Evolutionary conservation across 92 coral and sea anemone genomes (phyloP).

Genomic region (Paragorgia papillata): DNA sequence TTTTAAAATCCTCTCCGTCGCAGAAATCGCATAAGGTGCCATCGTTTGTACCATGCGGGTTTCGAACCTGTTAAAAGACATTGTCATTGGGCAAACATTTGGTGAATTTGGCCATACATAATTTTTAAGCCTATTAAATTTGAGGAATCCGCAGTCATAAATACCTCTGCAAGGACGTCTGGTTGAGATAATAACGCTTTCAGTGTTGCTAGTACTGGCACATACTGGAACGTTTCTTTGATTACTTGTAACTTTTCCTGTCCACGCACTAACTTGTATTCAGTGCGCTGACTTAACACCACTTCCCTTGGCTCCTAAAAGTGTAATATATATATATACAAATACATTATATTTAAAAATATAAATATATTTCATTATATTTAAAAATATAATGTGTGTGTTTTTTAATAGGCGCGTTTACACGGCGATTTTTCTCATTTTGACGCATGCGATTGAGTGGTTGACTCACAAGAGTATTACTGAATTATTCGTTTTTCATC

Average conservation of each 20-base stretch:
- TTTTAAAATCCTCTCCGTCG: slow-evolving; percentile 59
- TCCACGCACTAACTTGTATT: slow-evolving; percentile 45
- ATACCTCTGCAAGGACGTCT: background rate
- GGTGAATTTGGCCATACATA: background rate
- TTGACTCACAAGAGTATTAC: too few relatives aligned
- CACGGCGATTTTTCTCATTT: too few relatives aligned
- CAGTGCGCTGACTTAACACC: slow-evolving; percentile 57
- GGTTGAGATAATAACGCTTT: background rate
- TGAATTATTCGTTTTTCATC: too few relatives aligned
- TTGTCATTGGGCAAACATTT: background rate
- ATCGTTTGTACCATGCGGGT: slow-evolving; percentile 55
- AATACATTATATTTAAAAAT: background rate
- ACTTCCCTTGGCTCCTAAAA: slow-evolving; percentile 75
- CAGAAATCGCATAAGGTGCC: slow-evolving; percentile 59
- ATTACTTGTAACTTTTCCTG: slow-evolving; percentile 26
- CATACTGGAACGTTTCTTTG: slow-evolving; percentile 58
- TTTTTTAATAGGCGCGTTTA: too few relatives aligned
- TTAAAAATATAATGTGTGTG: too few relatives aligned
- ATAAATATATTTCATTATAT: too few relatives aligned
- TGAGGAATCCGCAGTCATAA: background rate
- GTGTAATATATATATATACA: too few relatives aligned
- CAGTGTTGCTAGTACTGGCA: background rate
- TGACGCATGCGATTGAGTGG: too few relatives aligned
- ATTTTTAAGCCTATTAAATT: background rate
- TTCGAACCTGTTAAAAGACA: slow-evolving; percentile 42